Conservation (phyloP, 2,888 invertebrate genomes). For the Sylvicola cinctus region DNA sequence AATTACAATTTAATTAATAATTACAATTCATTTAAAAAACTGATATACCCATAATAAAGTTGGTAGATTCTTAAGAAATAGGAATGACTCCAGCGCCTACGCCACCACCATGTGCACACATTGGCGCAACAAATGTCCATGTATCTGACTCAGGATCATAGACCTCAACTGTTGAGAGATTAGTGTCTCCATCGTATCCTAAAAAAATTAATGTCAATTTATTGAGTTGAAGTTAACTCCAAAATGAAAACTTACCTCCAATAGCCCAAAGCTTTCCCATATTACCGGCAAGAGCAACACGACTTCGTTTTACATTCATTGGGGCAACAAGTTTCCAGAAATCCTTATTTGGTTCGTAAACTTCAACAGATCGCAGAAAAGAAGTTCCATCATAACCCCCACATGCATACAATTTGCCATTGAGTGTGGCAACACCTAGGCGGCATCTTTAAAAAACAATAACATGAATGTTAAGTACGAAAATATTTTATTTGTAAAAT, state of each 20-base stretch:
- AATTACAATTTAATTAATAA: too few species aligned
- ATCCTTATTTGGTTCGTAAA: conserved; percentile 51
- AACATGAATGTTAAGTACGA: conserved; percentile 6
- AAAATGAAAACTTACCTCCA: conserved; percentile 29
- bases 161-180: conserved; percentile 65
- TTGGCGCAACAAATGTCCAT: conserved; percentile 54
- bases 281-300: conserved; percentile 64
- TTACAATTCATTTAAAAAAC: too few species aligned
- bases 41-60: too few species aligned
- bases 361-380: conserved; percentile 64
- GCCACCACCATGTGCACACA: conserved; percentile 76
- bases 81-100: conserved; percentile 76
- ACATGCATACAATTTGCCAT: conserved; percentile 64
- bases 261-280: conserved; percentile 70
- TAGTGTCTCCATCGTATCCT: conserved; percentile 55
- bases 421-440: conserved; percentile 59
- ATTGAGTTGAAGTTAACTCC: not conserved
- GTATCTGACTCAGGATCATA: conserved; percentile 52
- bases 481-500: not conserved
- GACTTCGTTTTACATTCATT: conserved; percentile 64
- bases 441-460: conserved; percentile 36
- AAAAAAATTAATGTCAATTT: conserved; percentile 2
- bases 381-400: conserved; percentile 72
- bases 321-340: conserved; percentile 58
- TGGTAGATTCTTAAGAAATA: too few species aligned